A percentile compares a stretch with the other conserved stretches of the same genome.
Conservation (phyloP, 2,888 invertebrate species). For the Heliconius ethilla region DNA sequence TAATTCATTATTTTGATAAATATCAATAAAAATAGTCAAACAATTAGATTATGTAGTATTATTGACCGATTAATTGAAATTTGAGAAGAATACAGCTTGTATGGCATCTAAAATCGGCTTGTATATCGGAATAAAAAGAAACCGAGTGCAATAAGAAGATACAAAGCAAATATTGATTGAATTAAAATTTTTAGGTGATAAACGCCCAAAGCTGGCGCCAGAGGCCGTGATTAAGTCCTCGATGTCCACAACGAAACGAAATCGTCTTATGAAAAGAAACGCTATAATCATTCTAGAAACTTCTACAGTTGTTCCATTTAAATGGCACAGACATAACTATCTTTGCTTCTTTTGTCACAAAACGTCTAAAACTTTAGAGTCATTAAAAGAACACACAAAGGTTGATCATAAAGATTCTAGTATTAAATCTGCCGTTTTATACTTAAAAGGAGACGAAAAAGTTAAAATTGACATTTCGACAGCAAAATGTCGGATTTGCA, state of each 20-base stretch:
- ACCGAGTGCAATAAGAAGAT: not conserved
- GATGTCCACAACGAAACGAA: slow-evolving; percentile 67
- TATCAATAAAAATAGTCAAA: not conserved
- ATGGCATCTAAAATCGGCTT: not conserved
- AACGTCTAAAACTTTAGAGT: slow-evolving; percentile 58
- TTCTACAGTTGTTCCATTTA: slow-evolving; percentile 68
- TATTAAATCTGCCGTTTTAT: slow-evolving; percentile 65
- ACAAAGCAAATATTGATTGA: slow-evolving; percentile 22
- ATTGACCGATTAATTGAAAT: not conserved
- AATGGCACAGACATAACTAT: slow-evolving; percentile 73
- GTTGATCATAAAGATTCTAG: slow-evolving; percentile 59
- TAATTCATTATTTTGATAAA: not conserved
- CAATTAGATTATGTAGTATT: not conserved
- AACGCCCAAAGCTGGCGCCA: slow-evolving; percentile 45
- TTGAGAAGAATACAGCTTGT: not conserved
- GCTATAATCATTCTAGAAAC: slow-evolving; percentile 65
- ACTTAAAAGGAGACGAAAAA: slow-evolving; percentile 68
- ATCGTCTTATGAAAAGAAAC: slow-evolving; percentile 70
- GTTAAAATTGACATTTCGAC: slow-evolving; percentile 70
- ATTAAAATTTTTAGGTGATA: slow-evolving; percentile 72
- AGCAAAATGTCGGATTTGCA: slow-evolving; percentile 59
- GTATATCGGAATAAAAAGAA: not conserved
- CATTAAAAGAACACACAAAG: slow-evolving; percentile 69
- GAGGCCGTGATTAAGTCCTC: slow-evolving; percentile 60
- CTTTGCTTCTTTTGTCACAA: slow-evolving; percentile 74